Evolutionary conservation across 2,888 invertebrate genomes (phyloP).

Genomic region (Hylaea fasciaria): DNA sequence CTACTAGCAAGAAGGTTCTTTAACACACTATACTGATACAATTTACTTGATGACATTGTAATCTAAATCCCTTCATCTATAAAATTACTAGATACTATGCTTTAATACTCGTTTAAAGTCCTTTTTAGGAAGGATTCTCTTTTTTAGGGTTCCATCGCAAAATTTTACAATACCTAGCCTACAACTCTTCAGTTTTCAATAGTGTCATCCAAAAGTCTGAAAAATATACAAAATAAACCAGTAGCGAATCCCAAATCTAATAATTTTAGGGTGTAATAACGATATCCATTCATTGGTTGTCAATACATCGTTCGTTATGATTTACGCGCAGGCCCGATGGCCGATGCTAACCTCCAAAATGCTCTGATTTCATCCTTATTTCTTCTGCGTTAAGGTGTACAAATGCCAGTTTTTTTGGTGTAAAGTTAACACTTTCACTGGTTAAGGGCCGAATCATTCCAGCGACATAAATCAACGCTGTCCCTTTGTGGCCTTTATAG

Average conservation of each 20-base stretch:
- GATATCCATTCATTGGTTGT: constrained; percentile 79
- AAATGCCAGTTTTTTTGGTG: constrained; percentile 27
- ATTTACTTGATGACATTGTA: no score
- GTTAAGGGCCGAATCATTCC: constrained; percentile 51
- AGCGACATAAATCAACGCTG: constrained; percentile 77
- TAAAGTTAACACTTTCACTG: constrained; percentile 73
- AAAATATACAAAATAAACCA: constrained; percentile 22
- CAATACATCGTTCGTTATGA: constrained; percentile 76
- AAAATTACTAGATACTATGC: no score
- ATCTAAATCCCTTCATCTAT: no score
- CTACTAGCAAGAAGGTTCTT: no score
- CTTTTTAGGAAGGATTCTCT: no score
- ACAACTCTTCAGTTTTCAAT: no score
- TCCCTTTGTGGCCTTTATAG: constrained; percentile 64
- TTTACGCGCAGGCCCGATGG: constrained; percentile 62
- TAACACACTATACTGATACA: no score
- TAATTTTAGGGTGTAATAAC: constrained; percentile 64
- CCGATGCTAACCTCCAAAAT: constrained; percentile 13
- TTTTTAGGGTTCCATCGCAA: no score
- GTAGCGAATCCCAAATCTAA: constrained; percentile 49
- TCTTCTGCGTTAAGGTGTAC: constrained; percentile 22
- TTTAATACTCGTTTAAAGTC: no score
- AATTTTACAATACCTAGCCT: no score
- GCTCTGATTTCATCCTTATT: constrained; percentile 26
- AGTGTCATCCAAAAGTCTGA: no score